Percentiles rank a stretch among this genome's conserved stretches.
Evolutionary conservation across 2,113 vertebrate species (phyloP).

Genomic region (Paraplagusia blochii): DNA sequence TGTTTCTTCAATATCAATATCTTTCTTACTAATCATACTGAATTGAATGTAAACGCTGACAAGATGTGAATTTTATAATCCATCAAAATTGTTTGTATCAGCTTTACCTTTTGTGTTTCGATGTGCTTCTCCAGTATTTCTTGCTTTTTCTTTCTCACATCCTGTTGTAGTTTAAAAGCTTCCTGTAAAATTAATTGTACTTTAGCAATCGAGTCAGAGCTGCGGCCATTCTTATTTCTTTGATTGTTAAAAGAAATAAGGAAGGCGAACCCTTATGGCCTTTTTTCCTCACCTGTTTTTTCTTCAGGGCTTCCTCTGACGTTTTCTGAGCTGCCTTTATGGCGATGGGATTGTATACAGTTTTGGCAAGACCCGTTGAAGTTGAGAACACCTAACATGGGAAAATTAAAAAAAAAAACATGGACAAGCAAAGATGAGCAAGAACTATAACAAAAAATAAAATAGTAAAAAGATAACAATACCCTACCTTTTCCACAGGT

Average conservation of each 20-base stretch:
- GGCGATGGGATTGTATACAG: slow-evolving; percentile 94
- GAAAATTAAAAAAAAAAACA: background rate
- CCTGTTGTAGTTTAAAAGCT: slow-evolving; percentile 90
- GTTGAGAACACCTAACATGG: slow-evolving; percentile 87
- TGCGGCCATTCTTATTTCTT: background rate
- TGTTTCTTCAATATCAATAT: no score
- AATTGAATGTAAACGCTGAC: no score
- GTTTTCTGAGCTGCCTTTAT: slow-evolving; percentile 89
- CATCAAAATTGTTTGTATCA: background rate
- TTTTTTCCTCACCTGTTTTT: slow-evolving; percentile 83
- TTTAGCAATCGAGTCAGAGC: background rate
- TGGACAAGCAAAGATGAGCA: background rate
- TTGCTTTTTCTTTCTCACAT: slow-evolving; percentile 96
- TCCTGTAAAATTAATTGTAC: slow-evolving; percentile 75
- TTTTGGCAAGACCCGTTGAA: slow-evolving; percentile 94
- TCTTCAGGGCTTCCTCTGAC: slow-evolving; percentile 89
- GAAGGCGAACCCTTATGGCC: no score
- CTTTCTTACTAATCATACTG: no score
- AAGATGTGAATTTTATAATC: background rate
- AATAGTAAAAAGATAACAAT: background rate
- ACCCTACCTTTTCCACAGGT: slow-evolving; percentile 85
- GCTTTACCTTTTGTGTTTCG: slow-evolving; percentile 95
- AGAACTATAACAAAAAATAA: background rate
- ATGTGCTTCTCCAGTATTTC: slow-evolving; percentile 98
- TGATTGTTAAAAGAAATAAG: no score